Conservation (phyloP, 2,888 invertebrate species). For the Alloplasta piceator region DNA sequence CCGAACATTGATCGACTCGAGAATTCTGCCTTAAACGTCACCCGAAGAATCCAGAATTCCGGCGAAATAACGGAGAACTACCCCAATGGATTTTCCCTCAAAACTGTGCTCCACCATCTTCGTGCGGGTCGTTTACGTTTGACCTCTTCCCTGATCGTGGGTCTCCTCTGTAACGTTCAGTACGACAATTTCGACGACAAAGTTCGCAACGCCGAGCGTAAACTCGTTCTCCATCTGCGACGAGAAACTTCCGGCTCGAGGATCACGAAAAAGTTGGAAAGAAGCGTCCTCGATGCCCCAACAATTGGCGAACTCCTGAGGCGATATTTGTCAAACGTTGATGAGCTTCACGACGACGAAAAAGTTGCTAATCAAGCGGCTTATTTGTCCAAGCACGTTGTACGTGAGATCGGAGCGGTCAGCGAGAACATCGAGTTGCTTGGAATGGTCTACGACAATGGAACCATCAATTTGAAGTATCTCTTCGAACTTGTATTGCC, state of each 20-base stretch:
- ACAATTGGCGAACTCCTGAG: conserved; percentile 64
- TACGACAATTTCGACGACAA: conserved; percentile 68
- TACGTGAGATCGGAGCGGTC: conserved; percentile 66
- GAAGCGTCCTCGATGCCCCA: background rate
- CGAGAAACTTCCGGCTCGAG: background rate
- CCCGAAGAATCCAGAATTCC: conserved; percentile 50
- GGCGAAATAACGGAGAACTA: conserved; percentile 50
- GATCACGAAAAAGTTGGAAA: background rate
- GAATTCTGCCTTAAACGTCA: conserved; percentile 5
- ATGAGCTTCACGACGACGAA: background rate
- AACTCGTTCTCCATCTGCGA: conserved; percentile 43
- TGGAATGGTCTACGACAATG: conserved; percentile 70
- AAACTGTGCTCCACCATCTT: conserved; percentile 55
- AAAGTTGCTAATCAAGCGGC: conserved; percentile 42
- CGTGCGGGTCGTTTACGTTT: conserved; percentile 53
- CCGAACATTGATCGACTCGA: conserved; percentile 1
- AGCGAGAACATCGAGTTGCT: conserved; percentile 70
- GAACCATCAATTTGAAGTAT: conserved; percentile 67
- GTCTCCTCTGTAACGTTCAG: conserved; percentile 66
- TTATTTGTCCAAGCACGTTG: conserved; percentile 64
- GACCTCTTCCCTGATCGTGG: conserved; percentile 64
- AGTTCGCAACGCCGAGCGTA: conserved; percentile 67
- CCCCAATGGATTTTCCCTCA: conserved; percentile 63
- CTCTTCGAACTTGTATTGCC: conserved; percentile 71
- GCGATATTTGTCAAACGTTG: conserved; percentile 41